Evolutionary conservation across 1,140 invertebrate genomes (phyloP), one percentile per base, ranked within the genome.

Genomic region (Drosophila navojoa): DNA sequence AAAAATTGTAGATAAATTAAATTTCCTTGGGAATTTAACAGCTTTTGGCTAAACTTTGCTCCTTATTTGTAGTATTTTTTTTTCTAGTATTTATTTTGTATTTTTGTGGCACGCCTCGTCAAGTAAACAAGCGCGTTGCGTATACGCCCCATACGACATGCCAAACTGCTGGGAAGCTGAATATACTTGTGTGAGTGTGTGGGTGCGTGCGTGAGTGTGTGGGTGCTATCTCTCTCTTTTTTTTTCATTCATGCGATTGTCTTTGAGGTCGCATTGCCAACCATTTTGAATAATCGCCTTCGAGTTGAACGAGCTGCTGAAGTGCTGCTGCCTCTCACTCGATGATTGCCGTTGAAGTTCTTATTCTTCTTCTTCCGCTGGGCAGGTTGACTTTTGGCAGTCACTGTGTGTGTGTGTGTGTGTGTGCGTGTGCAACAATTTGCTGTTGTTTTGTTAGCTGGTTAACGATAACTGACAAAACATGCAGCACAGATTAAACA

Each of bases 401-500:
- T 16, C 66, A 58, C 54, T 67, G 60, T 73, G 74, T 74, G 70
- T 61, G 44, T 57, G 59, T 70, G 32, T 6, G 29, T 60, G 60
- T 73, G 74, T 74, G 70, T 61, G 44, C 52, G 59, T 70, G 32
- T 7, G 32, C 60, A 77, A 73, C 70, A 66, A 79, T 74, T 79
- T 79, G 75, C 58, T 66, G 70, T 73, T 57, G 52, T 59, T 61
- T 32, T 32, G 25, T 54, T 54, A 49, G 57, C 64, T 63, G 62
- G 59, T 69, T 79, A 79, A 79, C 69, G 77, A 69, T 79, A 79
- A 79, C 74, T 69, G 77, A 79, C 77, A 73, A 38, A 77, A 79
- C 77, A 79, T 79, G 61, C 61, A 53, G 50, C 77, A 54, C 50
- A 77, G 77, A 77, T 79, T 77, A 74, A 74, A 70, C 55, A 77